Evolutionary conservation across 2,888 invertebrate genomes (phyloP).

Genomic region (Poecilobothrus nobilitatus): DNA sequence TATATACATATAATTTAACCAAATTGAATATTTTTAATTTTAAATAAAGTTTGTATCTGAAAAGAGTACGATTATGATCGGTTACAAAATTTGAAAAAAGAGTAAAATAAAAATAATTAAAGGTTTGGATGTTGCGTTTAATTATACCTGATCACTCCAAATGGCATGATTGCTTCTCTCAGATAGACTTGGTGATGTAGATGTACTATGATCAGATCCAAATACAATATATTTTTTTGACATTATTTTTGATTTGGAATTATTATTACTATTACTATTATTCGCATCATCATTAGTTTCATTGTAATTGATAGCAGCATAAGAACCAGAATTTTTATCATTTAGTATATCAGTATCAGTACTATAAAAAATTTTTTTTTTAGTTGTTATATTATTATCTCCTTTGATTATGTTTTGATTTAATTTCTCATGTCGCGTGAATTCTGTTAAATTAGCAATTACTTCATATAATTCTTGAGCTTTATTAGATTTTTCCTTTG

Average conservation of each 20-base stretch:
- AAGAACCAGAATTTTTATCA: slow-evolving; percentile 5
- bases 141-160: slow-evolving; percentile 30
- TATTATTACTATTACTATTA: slow-evolving; percentile 23
- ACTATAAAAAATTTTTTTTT: neutral
- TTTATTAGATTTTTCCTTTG: slow-evolving; percentile 14
- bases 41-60: too few species aligned
- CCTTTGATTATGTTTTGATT: slow-evolving; percentile 21
- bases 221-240: slow-evolving; percentile 24
- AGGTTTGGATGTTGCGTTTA: neutral
- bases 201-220: slow-evolving; percentile 29
- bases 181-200: slow-evolving; percentile 29
- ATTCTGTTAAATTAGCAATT: slow-evolving; percentile 28
- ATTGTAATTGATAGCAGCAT: neutral
- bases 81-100: too few species aligned
- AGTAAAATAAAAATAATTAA: too few species aligned
- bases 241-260: slow-evolving; percentile 14
- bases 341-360: slow-evolving; percentile 2
- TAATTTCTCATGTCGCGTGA: slow-evolving; percentile 23
- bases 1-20: too few species aligned
- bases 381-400: slow-evolving; percentile 18
- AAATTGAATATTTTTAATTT: too few species aligned
- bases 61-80: too few species aligned
- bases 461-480: slow-evolving; percentile 27
- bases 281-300: slow-evolving; percentile 24
- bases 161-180: slow-evolving; percentile 28